Evolutionary conservation across 2,888 invertebrate genomes (phyloP), one percentile per base, ranked within the genome.

Genomic region (Allolobophora icterica): DNA sequence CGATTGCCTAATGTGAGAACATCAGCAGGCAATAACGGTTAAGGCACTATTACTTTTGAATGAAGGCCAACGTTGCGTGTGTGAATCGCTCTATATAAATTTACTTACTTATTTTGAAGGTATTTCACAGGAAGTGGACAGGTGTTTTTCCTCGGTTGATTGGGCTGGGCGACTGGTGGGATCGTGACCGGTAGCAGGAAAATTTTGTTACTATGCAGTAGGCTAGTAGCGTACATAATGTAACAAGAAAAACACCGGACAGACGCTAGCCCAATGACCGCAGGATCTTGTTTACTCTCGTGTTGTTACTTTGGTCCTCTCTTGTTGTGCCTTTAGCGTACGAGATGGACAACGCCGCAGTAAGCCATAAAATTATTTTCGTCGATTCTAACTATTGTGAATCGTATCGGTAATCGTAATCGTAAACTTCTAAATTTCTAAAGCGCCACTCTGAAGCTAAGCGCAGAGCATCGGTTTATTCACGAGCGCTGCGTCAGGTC

Each of bases 341-440:
- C 71, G 71, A n/a, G n/a, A 71, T 71, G 71, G 71, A 71, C 30
- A n/a, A 3, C 71, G n/a, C n/a, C 71, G 71, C n/a, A n/a, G n/a
- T 71, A 71, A 71, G 71, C n/a, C 30, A 71, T n/a, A n/a, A n/a
- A n/a, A n/a, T n/a, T n/a, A 71, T n/a, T 71, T n/a, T 71, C 71
- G n/a, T 71, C 1, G 8, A 71, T 71, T 71, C 71, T 71, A 4
- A 11, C n/a, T 71, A 71, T 1, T 17, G 13, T 13, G 8, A 42
- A 42, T 4, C 42, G 42, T 17, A n/a, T n/a, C n/a, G n/a, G n/a
- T n/a, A 17, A 42, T 42, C 17, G 42, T 42, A 42, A 17, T 42
- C 42, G 1, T 21, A 52, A 52, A 4, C 24, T 3, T 3, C 52
- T n/a, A 52, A 52, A 24, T 52, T 52, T 52, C 1, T 52, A 52